Conservation (phyloP, 1,140 invertebrate species). For the Temnothorax curvispinosus region DNA sequence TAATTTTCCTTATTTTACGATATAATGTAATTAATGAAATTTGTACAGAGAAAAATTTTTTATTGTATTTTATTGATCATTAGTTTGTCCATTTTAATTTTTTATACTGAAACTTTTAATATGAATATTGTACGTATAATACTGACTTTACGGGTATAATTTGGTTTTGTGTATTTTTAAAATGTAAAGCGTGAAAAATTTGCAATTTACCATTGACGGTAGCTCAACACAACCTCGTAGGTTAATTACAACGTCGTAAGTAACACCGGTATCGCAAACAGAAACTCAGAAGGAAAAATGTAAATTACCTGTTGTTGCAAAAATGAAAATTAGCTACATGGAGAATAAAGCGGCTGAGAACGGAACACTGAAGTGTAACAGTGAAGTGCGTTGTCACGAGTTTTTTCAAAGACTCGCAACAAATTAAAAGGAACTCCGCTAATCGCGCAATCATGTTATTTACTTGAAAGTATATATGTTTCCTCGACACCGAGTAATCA, state of each 20-base stretch:
- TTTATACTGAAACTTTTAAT: neutral
- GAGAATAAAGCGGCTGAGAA: neutral
- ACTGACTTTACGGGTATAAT: neutral
- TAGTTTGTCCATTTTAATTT: neutral
- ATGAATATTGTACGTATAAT: neutral
- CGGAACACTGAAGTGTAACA: neutral
- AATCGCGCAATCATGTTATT: constrained; percentile 43
- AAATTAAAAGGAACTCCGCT: constrained; percentile 44
- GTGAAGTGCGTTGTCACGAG: neutral
- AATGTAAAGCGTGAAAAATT: neutral
- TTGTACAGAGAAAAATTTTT: neutral
- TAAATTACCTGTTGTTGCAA: constrained; percentile 9
- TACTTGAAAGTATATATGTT: constrained; percentile 40
- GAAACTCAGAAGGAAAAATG: neutral
- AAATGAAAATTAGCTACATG: constrained; percentile 16
- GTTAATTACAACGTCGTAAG: neutral
- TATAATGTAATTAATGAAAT: neutral
- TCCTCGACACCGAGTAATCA: constrained; percentile 25
- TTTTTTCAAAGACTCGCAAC: constrained; percentile 24
- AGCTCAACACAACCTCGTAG: neutral
- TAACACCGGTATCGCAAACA: neutral
- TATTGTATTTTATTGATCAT: neutral
- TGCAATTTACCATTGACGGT: neutral
- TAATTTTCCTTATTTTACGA: neutral
- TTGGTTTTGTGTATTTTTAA: neutral